Evolutionary conservation across 2,113 vertebrate species (phyloP), one percentile per base, ranked within the genome.

Genomic region (Corvus hawaiiensis): DNA sequence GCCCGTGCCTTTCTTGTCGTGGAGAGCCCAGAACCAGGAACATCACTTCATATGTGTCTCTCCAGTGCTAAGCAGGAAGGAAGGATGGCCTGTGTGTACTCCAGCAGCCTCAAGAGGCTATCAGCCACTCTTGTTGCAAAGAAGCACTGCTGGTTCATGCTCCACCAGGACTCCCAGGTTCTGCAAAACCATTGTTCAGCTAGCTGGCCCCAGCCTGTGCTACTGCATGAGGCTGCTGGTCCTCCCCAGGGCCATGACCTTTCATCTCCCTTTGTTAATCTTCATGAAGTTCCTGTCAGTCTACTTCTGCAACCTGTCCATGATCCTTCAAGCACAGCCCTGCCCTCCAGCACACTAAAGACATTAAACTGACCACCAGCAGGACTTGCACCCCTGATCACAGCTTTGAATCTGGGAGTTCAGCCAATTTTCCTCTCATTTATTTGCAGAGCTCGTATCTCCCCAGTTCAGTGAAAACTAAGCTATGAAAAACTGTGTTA

Each of bases 1-100:
- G 13, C 19, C 26, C 43, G 20, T 8, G 10, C 4, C 21, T 17
- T 11, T 72, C 32, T 63, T 0, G 0, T 39, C 1, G 0, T 16
- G 18, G n/a, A 26, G 21, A 78, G 26, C 33, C 26, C 44, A 79
- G 32, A 94, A 62, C 9, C 19, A 66, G 33, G 24, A 46, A 61
- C 22, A 43, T 46, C 8, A 27, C 27, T 71, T 18, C 56, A 62
- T 16, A 26, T 16, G 11, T 7, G 9, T 23, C 33, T 61, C 37
- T 52, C 3, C 35, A 75, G 62, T 4, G 16, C 30, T 10, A 10
- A 85, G 32, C 15, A 84, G 49, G 5, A 16, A 4, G 11, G 15
- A 77, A 80, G 30, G 41, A 55, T 67, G 24, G 22, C 11, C 23
- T 51, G 5, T 22, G 24, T 16, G 16, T 35, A 6, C 9, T 67